These are phyloP conservation scores for Branchellion lobata DNA, from an alignment of 2,888 invertebrate genomes.

Conservation along the genomic window DNA sequence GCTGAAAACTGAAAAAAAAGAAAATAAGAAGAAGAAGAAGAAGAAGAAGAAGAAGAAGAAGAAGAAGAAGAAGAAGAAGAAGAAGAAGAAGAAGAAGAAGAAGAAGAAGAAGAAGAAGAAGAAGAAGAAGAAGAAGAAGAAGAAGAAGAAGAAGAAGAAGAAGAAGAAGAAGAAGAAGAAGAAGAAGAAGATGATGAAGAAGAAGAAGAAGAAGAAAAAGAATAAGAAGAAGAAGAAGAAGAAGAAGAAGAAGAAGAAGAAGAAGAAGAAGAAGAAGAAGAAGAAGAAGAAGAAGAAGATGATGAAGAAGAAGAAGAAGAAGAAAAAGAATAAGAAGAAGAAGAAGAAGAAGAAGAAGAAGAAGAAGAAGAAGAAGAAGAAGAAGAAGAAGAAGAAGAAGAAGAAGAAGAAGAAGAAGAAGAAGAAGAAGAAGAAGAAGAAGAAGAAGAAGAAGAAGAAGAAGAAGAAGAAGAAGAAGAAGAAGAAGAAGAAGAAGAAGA, in stretches of 20 bases:
- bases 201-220: constrained; percentile 2
- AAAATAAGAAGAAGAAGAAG: no score
- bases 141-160: background rate
- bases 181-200: constrained; percentile 13
- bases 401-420: background rate
- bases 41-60: background rate
- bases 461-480: background rate
- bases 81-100: background rate
- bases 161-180: constrained; percentile 16
- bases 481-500: background rate
- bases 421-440: background rate
- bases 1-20: no score
- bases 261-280: background rate
- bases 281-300: background rate
- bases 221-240: no score
- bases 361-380: background rate
- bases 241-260: constrained; percentile 12
- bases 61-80: background rate
- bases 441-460: constrained; percentile 1
- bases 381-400: background rate
- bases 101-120: background rate
- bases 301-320: background rate
- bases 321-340: no score
- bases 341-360: background rate
- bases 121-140: background rate